Evolutionary conservation across 1,140 invertebrate genomes (phyloP).

Genomic region (Probaryconus sp.): DNA sequence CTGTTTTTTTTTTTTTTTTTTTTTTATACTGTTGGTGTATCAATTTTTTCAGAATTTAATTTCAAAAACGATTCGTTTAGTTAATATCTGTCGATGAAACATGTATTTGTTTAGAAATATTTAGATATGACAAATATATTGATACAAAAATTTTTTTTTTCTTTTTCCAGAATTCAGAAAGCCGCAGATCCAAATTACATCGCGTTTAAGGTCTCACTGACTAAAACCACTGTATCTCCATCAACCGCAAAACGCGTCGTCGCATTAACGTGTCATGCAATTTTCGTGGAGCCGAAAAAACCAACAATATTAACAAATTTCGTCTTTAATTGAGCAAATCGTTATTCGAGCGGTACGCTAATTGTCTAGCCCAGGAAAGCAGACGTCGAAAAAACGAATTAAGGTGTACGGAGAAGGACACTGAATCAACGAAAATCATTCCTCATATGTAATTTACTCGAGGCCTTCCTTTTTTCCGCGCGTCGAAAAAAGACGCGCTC

Average conservation of each 20-base stretch:
- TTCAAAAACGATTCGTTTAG: too few species aligned
- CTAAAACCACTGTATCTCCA: too few species aligned
- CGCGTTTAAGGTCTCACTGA: too few species aligned
- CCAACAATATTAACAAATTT: slow-evolving; percentile 19
- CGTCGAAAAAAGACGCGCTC: slow-evolving; percentile 28
- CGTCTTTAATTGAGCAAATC: slow-evolving; percentile 34
- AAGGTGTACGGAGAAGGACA: slow-evolving; percentile 23
- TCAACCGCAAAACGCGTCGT: too few species aligned
- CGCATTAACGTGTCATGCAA: too few species aligned
- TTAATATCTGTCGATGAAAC: too few species aligned
- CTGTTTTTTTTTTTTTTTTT: slow-evolving; percentile 11
- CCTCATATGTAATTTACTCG: slow-evolving; percentile 48
- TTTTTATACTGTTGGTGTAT: slow-evolving; percentile 1
- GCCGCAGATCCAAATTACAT: too few species aligned
- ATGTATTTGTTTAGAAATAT: too few species aligned
- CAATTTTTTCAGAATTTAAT: background rate
- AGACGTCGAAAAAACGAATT: slow-evolving; percentile 48
- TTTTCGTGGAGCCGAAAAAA: background rate
- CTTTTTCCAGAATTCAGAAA: too few species aligned
- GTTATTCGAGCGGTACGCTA: slow-evolving; percentile 22
- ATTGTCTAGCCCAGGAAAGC: slow-evolving; percentile 22
- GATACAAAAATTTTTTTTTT: too few species aligned
- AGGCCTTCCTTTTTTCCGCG: slow-evolving; percentile 24
- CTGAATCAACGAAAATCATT: slow-evolving; percentile 50
- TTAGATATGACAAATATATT: too few species aligned